Base-by-base conservation (phyloP, 2,888 invertebrate genomes). In the Drosophila rubida region DNA sequence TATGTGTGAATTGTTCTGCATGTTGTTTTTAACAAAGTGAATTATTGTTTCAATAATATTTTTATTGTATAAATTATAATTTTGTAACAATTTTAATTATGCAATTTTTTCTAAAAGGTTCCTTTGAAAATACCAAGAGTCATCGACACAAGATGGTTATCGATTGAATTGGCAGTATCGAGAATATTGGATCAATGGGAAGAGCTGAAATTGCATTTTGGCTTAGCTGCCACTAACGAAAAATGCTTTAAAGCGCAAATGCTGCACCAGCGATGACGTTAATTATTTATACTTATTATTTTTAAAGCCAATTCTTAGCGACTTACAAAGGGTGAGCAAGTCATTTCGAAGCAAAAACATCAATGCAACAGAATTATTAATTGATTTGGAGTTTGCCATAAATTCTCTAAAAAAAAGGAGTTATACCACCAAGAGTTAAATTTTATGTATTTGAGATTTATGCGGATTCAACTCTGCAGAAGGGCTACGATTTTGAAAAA, bases 261-360 rank as follows among this genome's bases (percentile, higher is more conserved):
- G 35, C 35, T 13, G 19, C 19, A 19, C 19, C 14, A 22, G 42
- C 9, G 16, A 58, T 11, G 8, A 8, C 5, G 49, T 8, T 27
- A 7, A 49, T 30, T 19, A 46, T 35, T 22, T 58, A 2, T 48
- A 49, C n/a, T 49, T 58, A 22, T 11, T 44, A 5, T 60, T 60
- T 32, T 14, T 59, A 9, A 37, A 37, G 25, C 60, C 45, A 14
- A 51, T n/a, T n/a, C n/a, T n/a, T n/a, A n/a, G n/a, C n/a, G n/a
- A n/a, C n/a, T n/a, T 59, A 27, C 49, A 59, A 35, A 59, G 27
- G 19, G 35, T 59, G 9, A 59, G 50, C 25, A 59, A 50, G 11
- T 35, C 7, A 2, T 37, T 50, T 37, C 49, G 37, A 37, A 59
- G 59, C 25, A 42, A 44, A 2, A 30, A 5, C 16, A 13, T 42